Percentiles rank a stretch among this genome's conserved stretches.
Conservation (phyloP, 2,888 invertebrate genomes). For the Saturnia japonica region DNA sequence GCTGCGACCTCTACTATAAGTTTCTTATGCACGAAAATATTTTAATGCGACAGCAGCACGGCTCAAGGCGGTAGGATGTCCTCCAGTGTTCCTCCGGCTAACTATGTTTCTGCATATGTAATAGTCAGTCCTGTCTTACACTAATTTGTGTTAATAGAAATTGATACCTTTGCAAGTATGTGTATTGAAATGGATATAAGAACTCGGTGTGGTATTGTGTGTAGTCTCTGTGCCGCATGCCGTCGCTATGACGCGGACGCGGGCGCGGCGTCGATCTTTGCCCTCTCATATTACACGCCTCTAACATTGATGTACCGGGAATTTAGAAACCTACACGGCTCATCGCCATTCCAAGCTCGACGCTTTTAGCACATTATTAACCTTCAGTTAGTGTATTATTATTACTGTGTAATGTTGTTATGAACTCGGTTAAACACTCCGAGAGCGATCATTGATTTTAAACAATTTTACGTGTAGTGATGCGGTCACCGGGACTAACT, state of each 20-base stretch:
- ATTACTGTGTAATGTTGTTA: not conserved
- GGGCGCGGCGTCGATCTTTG: not conserved
- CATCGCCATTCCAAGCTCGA: not conserved
- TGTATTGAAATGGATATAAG: not conserved
- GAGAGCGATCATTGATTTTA: not conserved
- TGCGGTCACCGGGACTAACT: no score
- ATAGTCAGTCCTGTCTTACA: not conserved
- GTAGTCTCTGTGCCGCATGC: not conserved
- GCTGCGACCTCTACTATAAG: not conserved
- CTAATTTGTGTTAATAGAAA: not conserved
- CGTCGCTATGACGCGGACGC: not conserved
- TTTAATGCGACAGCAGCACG: not conserved
- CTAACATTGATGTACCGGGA: conserved; percentile 3
- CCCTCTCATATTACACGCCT: conserved; percentile 9
- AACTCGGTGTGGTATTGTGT: not conserved
- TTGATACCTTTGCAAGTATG: not conserved
- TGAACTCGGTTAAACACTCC: not conserved
- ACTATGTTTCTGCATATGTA: not conserved
- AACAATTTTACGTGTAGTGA: no score
- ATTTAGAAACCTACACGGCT: conserved; percentile 1
- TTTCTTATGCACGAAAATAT: not conserved
- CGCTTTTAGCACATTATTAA: not conserved
- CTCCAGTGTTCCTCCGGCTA: not conserved
- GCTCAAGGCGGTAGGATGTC: not conserved
- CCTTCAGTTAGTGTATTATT: not conserved